phyloP scores from a whole-genome alignment of 2,113 vertebrate species.

The Kryptolebias marmoratus region DNA sequence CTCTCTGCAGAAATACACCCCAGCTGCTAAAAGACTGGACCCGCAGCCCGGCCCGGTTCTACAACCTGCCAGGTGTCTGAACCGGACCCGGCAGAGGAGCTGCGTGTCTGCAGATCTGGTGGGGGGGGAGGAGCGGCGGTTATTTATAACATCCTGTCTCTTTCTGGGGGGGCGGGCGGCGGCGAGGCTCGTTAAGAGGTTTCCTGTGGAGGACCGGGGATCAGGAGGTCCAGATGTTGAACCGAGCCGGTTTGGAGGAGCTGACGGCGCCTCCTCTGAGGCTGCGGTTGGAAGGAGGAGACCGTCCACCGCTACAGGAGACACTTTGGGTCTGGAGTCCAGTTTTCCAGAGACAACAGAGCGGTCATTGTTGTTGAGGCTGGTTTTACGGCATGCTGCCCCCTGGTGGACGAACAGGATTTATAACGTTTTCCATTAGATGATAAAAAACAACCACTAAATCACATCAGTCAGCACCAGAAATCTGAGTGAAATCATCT shows the following conservation, averaged over 20 bases:
- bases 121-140: conserved; percentile 18
- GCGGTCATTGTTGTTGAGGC: conserved; percentile 16
- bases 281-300: background rate
- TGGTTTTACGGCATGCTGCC: conserved; percentile 50
- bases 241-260: background rate
- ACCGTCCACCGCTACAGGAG: conserved; percentile 9
- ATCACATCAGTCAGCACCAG: too few species aligned
- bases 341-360: conserved; percentile 14
- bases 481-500: too few species aligned
- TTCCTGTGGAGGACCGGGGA: conserved; percentile 61
- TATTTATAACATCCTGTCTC: conserved; percentile 66
- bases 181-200: conserved; percentile 67
- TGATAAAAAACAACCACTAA: too few species aligned
- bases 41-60: conserved; percentile 22
- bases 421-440: too few species aligned
- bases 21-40: background rate
- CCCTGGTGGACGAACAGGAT: conserved; percentile 52
- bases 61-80: conserved; percentile 39
- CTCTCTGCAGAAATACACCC: conserved; percentile 8
- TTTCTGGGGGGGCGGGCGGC: conserved; percentile 29
- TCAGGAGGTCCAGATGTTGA: conserved; percentile 68
- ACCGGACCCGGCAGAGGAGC: conserved; percentile 16
- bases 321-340: conserved; percentile 5
- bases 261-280: background rate
- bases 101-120: conserved; percentile 13